These are phyloP conservation scores for Danio albolineatus DNA, from an alignment of 2,797 vertebrate genomes.

Conservation along the genomic window DNA sequence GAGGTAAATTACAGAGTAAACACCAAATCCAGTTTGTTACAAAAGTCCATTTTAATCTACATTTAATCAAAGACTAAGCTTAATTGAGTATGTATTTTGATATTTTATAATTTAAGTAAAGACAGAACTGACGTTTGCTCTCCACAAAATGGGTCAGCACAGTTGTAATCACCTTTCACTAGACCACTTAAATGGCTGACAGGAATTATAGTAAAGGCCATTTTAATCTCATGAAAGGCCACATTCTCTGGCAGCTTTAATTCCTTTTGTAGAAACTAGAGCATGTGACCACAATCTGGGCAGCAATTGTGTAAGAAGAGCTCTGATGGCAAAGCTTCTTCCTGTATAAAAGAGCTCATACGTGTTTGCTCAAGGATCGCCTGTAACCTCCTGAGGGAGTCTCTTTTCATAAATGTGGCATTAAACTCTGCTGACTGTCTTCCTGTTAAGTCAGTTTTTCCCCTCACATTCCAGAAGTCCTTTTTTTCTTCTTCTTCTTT, in stretches of 20 bases:
- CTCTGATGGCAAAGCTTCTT: neutral
- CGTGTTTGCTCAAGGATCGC: neutral
- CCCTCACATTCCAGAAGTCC: conserved; percentile 74
- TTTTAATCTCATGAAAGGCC: conserved; percentile 44
- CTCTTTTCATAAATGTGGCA: conserved; percentile 5
- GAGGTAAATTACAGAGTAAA: conserved; percentile 6
- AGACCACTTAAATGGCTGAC: conserved; percentile 19
- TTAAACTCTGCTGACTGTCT: conserved; percentile 10
- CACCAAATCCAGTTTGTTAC: neutral
- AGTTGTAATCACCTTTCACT: conserved; percentile 26
- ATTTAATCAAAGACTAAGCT: conserved; percentile 13
- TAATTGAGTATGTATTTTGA: neutral
- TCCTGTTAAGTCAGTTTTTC: conserved; percentile 62
- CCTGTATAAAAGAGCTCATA: neutral
- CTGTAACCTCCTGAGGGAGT: neutral
- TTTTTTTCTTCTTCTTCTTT: conserved; percentile 60
- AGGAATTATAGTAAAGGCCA: conserved; percentile 22
- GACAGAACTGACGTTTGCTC: neutral
- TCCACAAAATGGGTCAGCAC: conserved; percentile 10
- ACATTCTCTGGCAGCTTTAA: conserved; percentile 33
- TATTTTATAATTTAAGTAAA: neutral
- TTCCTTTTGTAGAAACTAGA: conserved; percentile 24
- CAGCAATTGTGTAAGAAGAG: conserved; percentile 32
- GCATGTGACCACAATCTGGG: conserved; percentile 43
- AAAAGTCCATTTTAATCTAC: neutral